These are phyloP conservation scores for Micronycteris hirsuta DNA, from an alignment of 2,113 vertebrate species.

Conservation along the genomic window DNA sequence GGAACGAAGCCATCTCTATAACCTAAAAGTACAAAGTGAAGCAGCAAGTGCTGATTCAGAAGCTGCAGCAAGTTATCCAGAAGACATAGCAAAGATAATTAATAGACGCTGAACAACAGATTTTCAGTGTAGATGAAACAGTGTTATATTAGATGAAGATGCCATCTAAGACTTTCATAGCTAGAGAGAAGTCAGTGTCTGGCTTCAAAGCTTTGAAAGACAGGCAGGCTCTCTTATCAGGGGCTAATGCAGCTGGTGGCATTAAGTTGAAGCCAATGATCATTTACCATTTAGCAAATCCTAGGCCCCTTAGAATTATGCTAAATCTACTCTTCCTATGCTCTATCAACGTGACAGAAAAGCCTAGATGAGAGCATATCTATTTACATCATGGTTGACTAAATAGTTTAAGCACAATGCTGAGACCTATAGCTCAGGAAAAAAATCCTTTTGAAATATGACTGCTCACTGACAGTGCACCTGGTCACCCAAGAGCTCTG, in stretches of 20 bases:
- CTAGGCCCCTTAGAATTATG: too few relatives aligned
- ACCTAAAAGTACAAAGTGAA: neutral
- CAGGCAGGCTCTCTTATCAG: neutral
- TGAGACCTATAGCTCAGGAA: neutral
- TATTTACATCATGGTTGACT: neutral
- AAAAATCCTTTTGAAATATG: neutral
- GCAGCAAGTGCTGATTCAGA: neutral
- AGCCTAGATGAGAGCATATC: too few relatives aligned
- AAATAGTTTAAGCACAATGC: neutral
- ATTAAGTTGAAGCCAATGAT: too few relatives aligned
- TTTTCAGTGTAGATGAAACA: neutral
- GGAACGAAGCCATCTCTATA: neutral
- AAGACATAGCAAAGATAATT: neutral
- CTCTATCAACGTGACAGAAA: too few relatives aligned
- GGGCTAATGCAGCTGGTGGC: neutral
- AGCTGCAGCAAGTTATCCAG: neutral
- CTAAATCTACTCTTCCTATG: too few relatives aligned
- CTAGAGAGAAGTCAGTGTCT: neutral
- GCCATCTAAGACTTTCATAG: neutral
- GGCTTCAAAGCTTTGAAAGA: neutral
- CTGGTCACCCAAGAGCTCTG: neutral
- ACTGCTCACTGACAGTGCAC: neutral
- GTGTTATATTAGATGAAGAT: neutral
- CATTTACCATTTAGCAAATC: too few relatives aligned
- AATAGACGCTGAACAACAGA: neutral